These are phyloP conservation scores for Eutolmus rufibarbis DNA, from an alignment of 2,888 invertebrate genomes.

Conservation along the genomic window DNA sequence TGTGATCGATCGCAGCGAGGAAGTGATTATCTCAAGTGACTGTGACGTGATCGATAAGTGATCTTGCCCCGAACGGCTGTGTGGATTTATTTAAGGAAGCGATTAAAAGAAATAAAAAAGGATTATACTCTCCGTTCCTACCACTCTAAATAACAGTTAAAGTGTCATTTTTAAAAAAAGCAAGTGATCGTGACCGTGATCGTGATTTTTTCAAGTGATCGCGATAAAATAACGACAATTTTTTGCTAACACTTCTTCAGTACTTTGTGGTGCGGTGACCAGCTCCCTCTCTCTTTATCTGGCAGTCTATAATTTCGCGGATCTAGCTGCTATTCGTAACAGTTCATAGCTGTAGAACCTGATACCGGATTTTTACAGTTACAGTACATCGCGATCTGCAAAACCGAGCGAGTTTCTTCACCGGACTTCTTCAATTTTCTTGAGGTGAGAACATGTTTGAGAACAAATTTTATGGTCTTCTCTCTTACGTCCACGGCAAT, in stretches of 20 bases:
- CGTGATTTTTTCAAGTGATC: not conserved
- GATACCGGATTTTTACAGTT: constrained; percentile 38
- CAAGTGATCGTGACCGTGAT: constrained; percentile 13
- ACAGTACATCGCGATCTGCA: not conserved
- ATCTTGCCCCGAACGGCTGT: not conserved
- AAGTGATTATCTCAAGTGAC: constrained; percentile 3
- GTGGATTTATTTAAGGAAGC: not conserved
- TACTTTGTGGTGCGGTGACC: constrained; percentile 7
- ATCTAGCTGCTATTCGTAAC: constrained; percentile 13
- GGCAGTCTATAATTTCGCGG: not conserved
- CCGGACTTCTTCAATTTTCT: not conserved
- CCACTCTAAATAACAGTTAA: not conserved
- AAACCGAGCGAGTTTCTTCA: constrained; percentile 4
- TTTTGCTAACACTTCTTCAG: not conserved
- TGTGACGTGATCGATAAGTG: constrained; percentile 6
- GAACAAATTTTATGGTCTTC: not conserved
- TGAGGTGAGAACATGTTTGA: constrained; percentile 2
- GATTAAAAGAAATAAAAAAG: not conserved
- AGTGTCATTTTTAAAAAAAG: not conserved
- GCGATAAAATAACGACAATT: not conserved
- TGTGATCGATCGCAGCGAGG: not conserved
- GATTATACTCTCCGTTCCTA: not conserved
- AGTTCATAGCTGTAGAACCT: constrained; percentile 31
- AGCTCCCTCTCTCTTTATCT: not conserved
- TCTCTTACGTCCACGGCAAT: not conserved